Evolutionary conservation across 1,140 invertebrate genomes (phyloP).

Genomic region (Theocolax elegans): DNA sequence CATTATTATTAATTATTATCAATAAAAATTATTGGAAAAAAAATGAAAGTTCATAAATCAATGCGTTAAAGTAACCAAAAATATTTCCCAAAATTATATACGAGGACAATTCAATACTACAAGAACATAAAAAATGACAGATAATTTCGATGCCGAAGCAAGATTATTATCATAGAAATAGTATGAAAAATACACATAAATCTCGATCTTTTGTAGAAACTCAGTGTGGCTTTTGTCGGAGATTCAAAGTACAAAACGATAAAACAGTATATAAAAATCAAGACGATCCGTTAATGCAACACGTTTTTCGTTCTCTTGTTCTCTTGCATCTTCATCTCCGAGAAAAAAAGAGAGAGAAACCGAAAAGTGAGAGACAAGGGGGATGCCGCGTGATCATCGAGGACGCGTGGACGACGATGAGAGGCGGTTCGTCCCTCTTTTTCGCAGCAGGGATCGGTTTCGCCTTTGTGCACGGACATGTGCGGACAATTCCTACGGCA

Average conservation of each 20-base stretch:
- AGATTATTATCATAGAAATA: too few species aligned
- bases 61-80: too few species aligned
- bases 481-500: constrained; percentile 65
- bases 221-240: constrained; percentile 9
- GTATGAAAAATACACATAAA: neutral
- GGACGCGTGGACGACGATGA: neutral
- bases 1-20: too few species aligned
- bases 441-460: constrained; percentile 53
- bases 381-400: neutral
- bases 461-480: constrained; percentile 64
- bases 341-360: neutral
- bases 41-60: too few species aligned
- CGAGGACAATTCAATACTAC: too few species aligned
- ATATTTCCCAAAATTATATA: too few species aligned
- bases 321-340: constrained; percentile 1
- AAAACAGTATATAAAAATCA: constrained; percentile 7
- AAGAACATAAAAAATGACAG: too few species aligned
- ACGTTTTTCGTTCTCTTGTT: constrained; percentile 13
- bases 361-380: neutral
- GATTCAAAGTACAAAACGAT: too few species aligned
- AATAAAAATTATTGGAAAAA: too few species aligned
- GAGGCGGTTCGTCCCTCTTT: neutral
- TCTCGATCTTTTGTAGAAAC: constrained; percentile 8
- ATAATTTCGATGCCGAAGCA: too few species aligned
- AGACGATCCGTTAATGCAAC: neutral